phyloP scores from a whole-genome alignment of 1,140 invertebrate genomes.

The Brachystomella parvula region DNA sequence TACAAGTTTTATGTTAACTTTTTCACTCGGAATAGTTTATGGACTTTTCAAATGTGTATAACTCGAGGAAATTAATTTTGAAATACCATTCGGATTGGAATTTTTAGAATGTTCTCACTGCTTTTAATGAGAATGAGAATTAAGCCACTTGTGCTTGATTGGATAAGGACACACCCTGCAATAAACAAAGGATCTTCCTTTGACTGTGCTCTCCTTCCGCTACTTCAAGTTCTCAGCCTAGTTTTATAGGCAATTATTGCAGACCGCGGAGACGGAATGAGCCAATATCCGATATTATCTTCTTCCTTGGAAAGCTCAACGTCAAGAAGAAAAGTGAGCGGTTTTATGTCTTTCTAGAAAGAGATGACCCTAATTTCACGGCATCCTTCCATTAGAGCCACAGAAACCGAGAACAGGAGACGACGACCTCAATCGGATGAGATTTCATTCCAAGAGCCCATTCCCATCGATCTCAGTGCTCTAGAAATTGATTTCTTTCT shows the following conservation, averaged over 20 bases:
- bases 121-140: no score
- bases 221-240: neutral
- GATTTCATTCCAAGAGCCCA: neutral
- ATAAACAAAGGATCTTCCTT: no score
- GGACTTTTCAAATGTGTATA: no score
- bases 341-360: neutral
- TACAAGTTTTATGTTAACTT: no score
- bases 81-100: no score
- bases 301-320: neutral
- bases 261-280: neutral
- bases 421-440: neutral
- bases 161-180: no score
- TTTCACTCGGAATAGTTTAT: no score
- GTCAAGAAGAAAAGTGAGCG: neutral
- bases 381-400: conserved; percentile 1
- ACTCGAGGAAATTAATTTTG: no score
- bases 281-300: conserved; percentile 7
- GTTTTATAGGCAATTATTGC: neutral
- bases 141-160: no score
- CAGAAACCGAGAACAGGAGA: neutral
- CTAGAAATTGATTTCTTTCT: conserved; percentile 9
- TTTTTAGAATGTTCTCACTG: no score
- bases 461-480: conserved; percentile 1
- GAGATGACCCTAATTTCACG: conserved; percentile 16
- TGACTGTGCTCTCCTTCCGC: no score